A percentile compares a stretch with the other conserved stretches of the same genome.
phyloP scores from a whole-genome alignment of 2,113 vertebrate genomes.

The Choloepus hoffmanni region DNA sequence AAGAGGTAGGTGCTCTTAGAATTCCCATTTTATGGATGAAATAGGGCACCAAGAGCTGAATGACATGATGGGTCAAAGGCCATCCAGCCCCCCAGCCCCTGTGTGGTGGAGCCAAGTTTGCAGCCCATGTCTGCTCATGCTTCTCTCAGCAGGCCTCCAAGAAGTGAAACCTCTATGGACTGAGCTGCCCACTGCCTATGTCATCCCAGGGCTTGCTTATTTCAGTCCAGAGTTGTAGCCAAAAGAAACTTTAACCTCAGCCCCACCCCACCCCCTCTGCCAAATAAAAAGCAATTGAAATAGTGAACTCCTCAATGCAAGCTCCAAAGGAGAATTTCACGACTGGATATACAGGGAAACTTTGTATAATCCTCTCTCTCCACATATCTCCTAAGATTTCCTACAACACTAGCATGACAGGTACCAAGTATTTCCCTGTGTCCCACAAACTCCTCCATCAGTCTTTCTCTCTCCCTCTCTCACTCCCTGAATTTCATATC shows the following conservation, averaged over 20 bases:
- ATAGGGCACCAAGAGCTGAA: neutral
- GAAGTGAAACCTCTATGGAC: neutral
- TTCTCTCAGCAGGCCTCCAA: neutral
- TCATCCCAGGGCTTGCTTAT: too few species aligned
- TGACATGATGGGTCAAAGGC: too few species aligned
- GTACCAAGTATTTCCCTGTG: neutral
- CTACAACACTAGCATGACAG: neutral
- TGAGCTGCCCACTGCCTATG: too few species aligned
- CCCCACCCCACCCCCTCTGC: neutral
- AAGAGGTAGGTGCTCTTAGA: neutral
- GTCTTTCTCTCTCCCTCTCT: rapidly evolving
- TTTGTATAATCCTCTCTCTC: neutral
- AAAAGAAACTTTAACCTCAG: neutral
- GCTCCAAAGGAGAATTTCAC: neutral
- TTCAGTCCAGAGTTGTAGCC: neutral
- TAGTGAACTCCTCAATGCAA: neutral
- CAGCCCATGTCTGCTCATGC: neutral
- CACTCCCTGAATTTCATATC: neutral
- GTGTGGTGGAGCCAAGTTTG: neutral
- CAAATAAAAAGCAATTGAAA: neutral
- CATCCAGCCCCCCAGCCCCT: too few species aligned
- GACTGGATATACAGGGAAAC: neutral
- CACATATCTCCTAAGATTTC: neutral
- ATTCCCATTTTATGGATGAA: neutral
- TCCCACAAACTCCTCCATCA: neutral